phyloP scores from a whole-genome alignment of 37 sponge, comb jelly and placozoan genomes.

The Theonella swinhoei region DNA sequence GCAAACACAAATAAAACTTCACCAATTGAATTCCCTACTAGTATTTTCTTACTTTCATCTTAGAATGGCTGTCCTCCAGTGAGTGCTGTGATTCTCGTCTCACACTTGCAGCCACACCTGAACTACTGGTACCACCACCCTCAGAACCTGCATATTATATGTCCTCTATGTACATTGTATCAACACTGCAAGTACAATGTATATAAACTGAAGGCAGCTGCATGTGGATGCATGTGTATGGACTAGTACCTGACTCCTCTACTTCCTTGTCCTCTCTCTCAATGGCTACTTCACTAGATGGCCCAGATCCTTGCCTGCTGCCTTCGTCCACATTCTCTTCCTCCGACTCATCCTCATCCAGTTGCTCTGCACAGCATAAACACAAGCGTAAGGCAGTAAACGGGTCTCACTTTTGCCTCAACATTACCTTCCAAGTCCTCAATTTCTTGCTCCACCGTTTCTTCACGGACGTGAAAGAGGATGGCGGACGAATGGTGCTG shows the following conservation, averaged over 20 bases:
- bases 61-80: too few species aligned
- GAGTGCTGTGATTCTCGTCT: neutral
- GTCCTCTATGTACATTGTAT: too few species aligned
- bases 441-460: conserved; percentile 55
- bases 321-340: conserved; percentile 8
- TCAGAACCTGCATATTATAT: too few species aligned
- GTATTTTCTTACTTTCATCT: too few species aligned
- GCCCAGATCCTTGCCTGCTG: neutral
- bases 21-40: too few species aligned
- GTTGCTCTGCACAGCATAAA: conserved; percentile 51
- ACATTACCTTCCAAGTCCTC: conserved; percentile 69
- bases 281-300: neutral
- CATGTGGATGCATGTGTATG: too few species aligned
- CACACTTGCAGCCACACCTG: neutral
- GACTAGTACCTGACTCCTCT: conserved; percentile 5
- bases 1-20: neutral
- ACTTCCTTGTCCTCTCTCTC: neutral
- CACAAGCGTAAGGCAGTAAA: neutral
- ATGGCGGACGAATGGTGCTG: conserved; percentile 51
- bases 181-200: too few species aligned
- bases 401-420: neutral
- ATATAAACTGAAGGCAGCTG: too few species aligned
- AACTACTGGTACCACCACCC: neutral
- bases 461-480: conserved; percentile 58
- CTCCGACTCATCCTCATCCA: conserved; percentile 53